Base-by-base conservation (phyloP, 2,888 invertebrate genomes). In the Tridacna crocea region DNA sequence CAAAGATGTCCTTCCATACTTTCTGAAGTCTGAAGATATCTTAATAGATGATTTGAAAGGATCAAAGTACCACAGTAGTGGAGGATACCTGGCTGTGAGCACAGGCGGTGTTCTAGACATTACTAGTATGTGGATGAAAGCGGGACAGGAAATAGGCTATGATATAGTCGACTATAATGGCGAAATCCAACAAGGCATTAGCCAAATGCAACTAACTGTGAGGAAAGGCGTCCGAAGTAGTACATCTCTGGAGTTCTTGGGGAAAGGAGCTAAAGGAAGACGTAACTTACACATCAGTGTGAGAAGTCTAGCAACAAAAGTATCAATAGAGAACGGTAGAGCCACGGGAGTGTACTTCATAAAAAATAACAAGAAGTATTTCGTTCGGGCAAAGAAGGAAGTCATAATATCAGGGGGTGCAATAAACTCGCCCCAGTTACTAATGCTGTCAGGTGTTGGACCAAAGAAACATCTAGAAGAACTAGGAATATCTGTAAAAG, bases 371-470 rank as follows among this genome's bases (percentile, higher is more conserved):
- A 84, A 85, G 11, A 72, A 83, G 46, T 66, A 85, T 17, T 79
- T 70, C 13, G 89, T 91, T 11, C 75, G 85, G 75, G 90, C 91
- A 55, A 81, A 84, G 36, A 88, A 89, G 80, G 91, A 92, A 85
- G 91, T 94, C 22, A 91, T 93, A 36, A 88, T 94, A n/a, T 92
- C 92, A 55, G 94, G 93, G 8, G 94, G 94, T 11, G 89, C 93
- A 26, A 89, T 94, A 8, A 93, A 93, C 77, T 92, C 94, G 0
- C 93, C 94, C 8, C 92, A 93, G 60, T 82, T 94, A 10, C 85
- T 94, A n/a, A 90, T 94, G 91, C 84, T 93, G 27, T 93, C 93
- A 58, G 94, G 94, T 17, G 90, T 94, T 36, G 94, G 94, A 46
- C 94, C 94, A 3, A 85, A 80, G 26, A 87, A 90, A 46, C 92